phyloP scores from a whole-genome alignment of 2,113 vertebrate species.

The Chaetops frenatus region DNA sequence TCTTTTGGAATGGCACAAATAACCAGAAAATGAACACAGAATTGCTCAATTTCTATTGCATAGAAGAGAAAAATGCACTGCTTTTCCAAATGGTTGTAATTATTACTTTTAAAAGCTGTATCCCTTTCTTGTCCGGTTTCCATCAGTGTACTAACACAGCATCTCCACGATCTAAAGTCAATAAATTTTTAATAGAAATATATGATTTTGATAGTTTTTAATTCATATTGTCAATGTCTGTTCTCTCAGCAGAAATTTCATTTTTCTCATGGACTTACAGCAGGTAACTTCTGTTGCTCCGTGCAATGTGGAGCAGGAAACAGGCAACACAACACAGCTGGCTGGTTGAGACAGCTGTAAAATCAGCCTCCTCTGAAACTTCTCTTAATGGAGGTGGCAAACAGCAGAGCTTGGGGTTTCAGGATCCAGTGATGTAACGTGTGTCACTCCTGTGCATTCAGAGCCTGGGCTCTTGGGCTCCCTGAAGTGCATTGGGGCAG shows the following conservation, averaged over 20 bases:
- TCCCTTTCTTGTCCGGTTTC: neutral
- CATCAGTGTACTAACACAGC: neutral
- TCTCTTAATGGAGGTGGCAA: neutral
- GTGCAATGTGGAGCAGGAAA: neutral
- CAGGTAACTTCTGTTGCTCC: neutral
- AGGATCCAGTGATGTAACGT: neutral
- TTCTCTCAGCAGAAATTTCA: neutral
- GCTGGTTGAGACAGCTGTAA: neutral
- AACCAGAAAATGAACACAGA: neutral
- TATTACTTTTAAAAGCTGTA: neutral
- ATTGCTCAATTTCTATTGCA: neutral
- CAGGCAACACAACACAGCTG: neutral
- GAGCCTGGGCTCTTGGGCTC: neutral
- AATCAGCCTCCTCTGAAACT: neutral
- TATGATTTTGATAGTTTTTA: neutral
- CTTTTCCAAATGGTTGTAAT: neutral
- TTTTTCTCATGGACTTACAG: neutral
- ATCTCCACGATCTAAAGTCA: neutral
- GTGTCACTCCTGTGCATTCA: neutral
- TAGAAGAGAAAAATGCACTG: neutral
- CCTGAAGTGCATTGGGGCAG: neutral
- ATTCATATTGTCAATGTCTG: neutral
- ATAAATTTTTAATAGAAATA: neutral
- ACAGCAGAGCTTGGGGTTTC: neutral
- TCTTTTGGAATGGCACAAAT: neutral